Percentiles rank a stretch among this genome's conserved stretches.
Conservation (phyloP, 2,113 vertebrate genomes). For the Lophotis ruficrista region DNA sequence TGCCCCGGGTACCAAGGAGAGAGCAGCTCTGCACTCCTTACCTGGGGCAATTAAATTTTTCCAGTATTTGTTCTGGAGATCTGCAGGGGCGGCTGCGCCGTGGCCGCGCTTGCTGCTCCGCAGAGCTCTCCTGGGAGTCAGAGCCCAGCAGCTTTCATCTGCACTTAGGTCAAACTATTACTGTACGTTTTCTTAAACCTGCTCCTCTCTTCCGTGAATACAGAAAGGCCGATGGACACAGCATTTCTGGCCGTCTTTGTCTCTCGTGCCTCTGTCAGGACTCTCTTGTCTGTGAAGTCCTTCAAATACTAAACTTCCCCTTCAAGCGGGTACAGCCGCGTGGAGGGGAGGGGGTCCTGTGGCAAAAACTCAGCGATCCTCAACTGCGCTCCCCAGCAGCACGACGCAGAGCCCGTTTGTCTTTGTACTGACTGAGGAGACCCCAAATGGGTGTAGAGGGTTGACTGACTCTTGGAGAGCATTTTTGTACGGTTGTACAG, state of each 20-base stretch:
- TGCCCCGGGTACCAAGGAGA: background rate
- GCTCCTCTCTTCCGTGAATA: background rate
- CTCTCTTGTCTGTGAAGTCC: background rate
- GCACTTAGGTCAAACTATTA: background rate
- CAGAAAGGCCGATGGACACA: background rate
- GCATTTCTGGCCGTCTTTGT: background rate
- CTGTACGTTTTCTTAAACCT: background rate
- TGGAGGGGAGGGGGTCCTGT: accelerated
- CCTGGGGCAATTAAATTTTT: background rate
- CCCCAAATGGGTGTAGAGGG: background rate
- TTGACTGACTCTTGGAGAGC: background rate
- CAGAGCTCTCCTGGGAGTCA: background rate
- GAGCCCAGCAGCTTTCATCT: background rate
- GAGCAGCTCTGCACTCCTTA: background rate
- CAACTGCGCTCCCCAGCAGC: accelerated
- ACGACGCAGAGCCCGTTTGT: background rate
- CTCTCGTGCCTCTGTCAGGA: background rate
- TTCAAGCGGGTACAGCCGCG: background rate
- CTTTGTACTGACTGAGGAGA: background rate
- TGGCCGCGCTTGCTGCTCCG: accelerated
- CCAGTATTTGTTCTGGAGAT: background rate
- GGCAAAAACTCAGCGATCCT: background rate
- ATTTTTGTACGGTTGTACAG: background rate
- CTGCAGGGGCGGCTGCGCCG: background rate
- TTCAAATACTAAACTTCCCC: background rate